A percentile compares a stretch with the other conserved stretches of the same genome.
Evolutionary conservation across 2,888 invertebrate genomes (phyloP).

Genomic region (Pelosia muscerda): DNA sequence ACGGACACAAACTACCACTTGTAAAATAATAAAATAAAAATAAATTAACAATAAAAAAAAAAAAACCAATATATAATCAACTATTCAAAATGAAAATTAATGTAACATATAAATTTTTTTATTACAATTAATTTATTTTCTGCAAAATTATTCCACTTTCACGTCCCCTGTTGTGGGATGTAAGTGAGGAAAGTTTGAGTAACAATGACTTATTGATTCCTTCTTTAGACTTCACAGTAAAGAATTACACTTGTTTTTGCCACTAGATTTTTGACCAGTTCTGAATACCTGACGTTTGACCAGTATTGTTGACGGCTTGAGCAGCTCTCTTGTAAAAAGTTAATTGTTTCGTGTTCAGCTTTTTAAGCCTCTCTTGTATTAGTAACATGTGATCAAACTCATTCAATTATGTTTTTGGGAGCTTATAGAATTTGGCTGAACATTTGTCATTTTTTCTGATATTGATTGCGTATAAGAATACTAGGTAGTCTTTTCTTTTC

Average conservation of each 20-base stretch:
- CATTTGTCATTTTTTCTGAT: not conserved
- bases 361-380: slow-evolving; percentile 26
- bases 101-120: no score
- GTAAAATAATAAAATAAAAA: no score
- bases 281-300: slow-evolving; percentile 6
- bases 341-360: slow-evolving; percentile 19
- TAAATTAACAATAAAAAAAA: no score
- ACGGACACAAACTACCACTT: no score
- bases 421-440: not conserved
- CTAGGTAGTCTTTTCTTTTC: no score
- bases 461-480: not conserved
- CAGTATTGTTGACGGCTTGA: slow-evolving; percentile 15
- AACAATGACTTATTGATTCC: slow-evolving; percentile 2
- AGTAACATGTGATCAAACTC: slow-evolving; percentile 14
- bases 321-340: slow-evolving; percentile 15
- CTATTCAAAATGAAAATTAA: no score
- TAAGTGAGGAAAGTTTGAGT: slow-evolving; percentile 6
- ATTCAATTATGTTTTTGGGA: slow-evolving; percentile 11
- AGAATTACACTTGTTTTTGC: slow-evolving; percentile 19
- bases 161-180: not conserved
- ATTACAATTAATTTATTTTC: not conserved
- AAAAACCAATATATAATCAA: no score
- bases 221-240: slow-evolving; percentile 16
- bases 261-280: slow-evolving; percentile 12
- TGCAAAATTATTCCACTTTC: not conserved